Evolutionary conservation across 2,113 vertebrate species (phyloP).

Genomic region (Rhinolophus sinicus): DNA sequence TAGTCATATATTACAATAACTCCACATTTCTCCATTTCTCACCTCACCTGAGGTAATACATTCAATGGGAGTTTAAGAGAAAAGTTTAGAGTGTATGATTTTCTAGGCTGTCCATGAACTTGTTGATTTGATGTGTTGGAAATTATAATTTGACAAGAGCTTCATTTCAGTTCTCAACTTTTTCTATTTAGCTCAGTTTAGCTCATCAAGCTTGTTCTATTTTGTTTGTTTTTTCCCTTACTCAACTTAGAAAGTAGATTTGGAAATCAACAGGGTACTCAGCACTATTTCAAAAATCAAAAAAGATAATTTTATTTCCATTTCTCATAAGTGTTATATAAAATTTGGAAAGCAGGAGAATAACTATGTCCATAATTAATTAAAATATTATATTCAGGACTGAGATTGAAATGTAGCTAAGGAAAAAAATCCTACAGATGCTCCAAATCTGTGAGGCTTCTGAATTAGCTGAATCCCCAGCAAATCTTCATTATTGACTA

Average conservation of each 20-base stretch:
- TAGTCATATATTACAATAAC: background rate
- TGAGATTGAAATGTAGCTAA: slow-evolving; percentile 11
- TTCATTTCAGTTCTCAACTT: slow-evolving; percentile 51
- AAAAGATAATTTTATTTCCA: slow-evolving; percentile 56
- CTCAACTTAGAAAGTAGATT: slow-evolving; percentile 64
- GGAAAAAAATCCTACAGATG: slow-evolving; percentile 46
- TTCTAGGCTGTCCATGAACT: background rate
- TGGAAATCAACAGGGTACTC: slow-evolving; percentile 53
- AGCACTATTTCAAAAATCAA: slow-evolving; percentile 56
- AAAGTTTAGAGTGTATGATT: background rate
- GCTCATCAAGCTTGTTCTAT: slow-evolving; percentile 41
- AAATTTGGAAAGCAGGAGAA: slow-evolving; percentile 45
- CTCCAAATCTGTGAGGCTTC: slow-evolving; percentile 34
- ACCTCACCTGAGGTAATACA: background rate
- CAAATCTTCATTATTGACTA: slow-evolving; percentile 50
- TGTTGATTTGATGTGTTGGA: background rate
- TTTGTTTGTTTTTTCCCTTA: background rate
- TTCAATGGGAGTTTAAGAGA: background rate
- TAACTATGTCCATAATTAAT: slow-evolving; percentile 53
- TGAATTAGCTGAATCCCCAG: slow-evolving; percentile 54
- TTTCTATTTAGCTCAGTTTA: slow-evolving; percentile 53
- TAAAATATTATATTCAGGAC: slow-evolving; percentile 47
- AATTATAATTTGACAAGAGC: slow-evolving; percentile 33
- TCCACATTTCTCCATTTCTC: background rate
- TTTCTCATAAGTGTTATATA: slow-evolving; percentile 46